Conservation (phyloP, 2,888 invertebrate species). For the Tipula confusa region DNA sequence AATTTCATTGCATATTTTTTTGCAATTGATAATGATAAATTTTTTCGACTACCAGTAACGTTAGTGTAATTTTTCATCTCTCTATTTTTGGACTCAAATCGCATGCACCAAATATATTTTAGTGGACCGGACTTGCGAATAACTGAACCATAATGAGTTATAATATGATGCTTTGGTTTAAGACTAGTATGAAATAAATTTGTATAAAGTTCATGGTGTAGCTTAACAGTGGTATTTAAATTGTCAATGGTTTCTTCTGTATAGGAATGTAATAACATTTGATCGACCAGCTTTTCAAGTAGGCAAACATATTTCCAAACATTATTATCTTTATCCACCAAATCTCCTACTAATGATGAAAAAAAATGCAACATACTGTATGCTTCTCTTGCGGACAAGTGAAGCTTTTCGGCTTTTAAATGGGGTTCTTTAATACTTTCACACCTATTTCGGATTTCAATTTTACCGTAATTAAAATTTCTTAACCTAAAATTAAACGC, state of each 20-base stretch:
- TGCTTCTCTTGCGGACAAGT: slow-evolving; percentile 35
- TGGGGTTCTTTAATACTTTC: slow-evolving; percentile 32
- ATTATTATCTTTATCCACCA: slow-evolving; percentile 33
- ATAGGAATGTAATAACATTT: not conserved
- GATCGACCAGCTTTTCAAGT: not conserved
- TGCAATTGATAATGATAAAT: slow-evolving; percentile 32
- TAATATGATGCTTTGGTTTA: slow-evolving; percentile 35
- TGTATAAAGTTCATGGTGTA: not conserved
- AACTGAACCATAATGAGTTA: slow-evolving; percentile 33
- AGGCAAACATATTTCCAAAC: slow-evolving; percentile 32
- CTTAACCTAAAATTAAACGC: slow-evolving; percentile 34
- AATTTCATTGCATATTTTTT: too few relatives aligned
- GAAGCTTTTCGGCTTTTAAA: slow-evolving; percentile 34
- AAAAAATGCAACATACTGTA: slow-evolving; percentile 34
- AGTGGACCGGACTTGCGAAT: slow-evolving; percentile 33
- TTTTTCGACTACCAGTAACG: slow-evolving; percentile 33
- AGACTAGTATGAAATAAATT: slow-evolving; percentile 33
- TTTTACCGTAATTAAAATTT: too few relatives aligned
- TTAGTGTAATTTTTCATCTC: slow-evolving; percentile 34
- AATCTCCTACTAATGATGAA: slow-evolving; percentile 34
- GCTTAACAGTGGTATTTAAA: not conserved
- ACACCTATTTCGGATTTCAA: slow-evolving; percentile 34
- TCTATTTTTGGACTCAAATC: slow-evolving; percentile 34
- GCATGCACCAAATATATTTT: slow-evolving; percentile 34
- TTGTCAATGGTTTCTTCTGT: not conserved